Evolutionary conservation across 2,797 vertebrate species (phyloP).

Genomic region (Caiman crocodilus): DNA sequence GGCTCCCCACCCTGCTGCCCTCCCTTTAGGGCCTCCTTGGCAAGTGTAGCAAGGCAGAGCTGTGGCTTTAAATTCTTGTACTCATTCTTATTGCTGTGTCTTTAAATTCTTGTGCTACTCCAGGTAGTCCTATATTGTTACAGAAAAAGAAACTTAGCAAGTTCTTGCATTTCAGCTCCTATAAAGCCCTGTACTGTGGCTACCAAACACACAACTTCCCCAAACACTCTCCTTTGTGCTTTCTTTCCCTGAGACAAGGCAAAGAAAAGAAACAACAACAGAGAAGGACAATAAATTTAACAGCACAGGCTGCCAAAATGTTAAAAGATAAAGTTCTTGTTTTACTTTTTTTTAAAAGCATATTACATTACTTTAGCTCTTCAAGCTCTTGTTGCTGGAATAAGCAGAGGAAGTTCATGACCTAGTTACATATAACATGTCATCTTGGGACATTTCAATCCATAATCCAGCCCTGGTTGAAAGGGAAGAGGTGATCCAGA

Average conservation of each 20-base stretch:
- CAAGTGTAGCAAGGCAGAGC: too few species aligned
- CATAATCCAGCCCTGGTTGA: background rate
- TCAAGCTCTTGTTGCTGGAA: conserved; percentile 9
- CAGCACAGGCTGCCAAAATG: background rate
- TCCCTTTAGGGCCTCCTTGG: too few species aligned
- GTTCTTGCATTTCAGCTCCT: background rate
- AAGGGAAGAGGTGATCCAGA: background rate
- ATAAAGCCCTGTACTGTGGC: conserved; percentile 17
- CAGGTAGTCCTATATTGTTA: background rate
- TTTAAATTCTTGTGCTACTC: background rate
- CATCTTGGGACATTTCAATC: background rate
- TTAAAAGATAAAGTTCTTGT: background rate
- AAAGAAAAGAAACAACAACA: background rate
- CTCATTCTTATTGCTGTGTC: background rate
- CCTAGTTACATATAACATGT: background rate
- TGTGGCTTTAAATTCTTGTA: background rate
- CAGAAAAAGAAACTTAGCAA: background rate
- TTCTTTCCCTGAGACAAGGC: conserved; percentile 11
- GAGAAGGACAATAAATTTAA: conserved; percentile 51
- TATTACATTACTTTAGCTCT: conserved; percentile 34
- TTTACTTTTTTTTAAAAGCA: conserved; percentile 49
- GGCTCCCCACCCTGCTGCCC: too few species aligned
- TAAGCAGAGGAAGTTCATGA: conserved; percentile 15
- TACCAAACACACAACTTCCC: conserved; percentile 15
- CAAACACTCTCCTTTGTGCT: conserved; percentile 4